A percentile compares a stretch with the other conserved stretches of the same genome.
These are phyloP conservation scores for Myotis davidii DNA, from an alignment of 2,113 vertebrate genomes.

Conservation along the genomic window DNA sequence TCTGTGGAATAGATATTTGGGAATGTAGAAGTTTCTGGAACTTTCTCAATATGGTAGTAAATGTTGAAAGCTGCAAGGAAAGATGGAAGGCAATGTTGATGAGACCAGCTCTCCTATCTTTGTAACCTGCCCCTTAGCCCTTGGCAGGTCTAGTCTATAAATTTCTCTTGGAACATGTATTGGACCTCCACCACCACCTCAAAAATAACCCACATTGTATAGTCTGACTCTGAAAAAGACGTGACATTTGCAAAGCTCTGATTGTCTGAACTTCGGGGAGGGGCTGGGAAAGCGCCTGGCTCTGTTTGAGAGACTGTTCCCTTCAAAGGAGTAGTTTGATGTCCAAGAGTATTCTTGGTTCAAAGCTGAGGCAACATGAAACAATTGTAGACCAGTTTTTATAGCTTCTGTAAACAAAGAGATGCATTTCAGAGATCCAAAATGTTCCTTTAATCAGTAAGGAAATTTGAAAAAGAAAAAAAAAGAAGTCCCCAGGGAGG, in stretches of 20 bases:
- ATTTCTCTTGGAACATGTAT: background rate
- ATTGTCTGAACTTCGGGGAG: constrained; percentile 69
- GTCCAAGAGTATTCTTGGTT: constrained; percentile 68
- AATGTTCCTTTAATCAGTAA: constrained; percentile 77
- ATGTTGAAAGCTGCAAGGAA: background rate
- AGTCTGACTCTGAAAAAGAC: constrained; percentile 67
- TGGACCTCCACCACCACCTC: background rate
- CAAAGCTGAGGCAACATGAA: constrained; percentile 75
- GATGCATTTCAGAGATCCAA: constrained; percentile 69
- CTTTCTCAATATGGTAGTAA: background rate
- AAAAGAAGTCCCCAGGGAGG: constrained; percentile 36
- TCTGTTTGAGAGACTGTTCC: constrained; percentile 65
- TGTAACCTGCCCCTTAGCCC: background rate
- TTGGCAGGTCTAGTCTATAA: background rate
- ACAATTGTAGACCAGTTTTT: constrained; percentile 77
- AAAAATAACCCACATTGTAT: constrained; percentile 49
- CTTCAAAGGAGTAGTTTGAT: constrained; percentile 76
- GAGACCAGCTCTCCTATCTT: background rate
- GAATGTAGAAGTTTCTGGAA: background rate
- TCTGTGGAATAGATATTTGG: background rate
- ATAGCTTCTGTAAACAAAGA: constrained; percentile 80
- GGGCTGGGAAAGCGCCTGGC: constrained; percentile 75
- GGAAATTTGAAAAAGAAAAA: constrained; percentile 50
- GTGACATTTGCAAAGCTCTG: constrained; percentile 56
- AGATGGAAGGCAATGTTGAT: background rate